These are phyloP conservation scores for Clarias laeviceps DNA, from an alignment of 2,797 vertebrate genomes.

Conservation along the genomic window DNA sequence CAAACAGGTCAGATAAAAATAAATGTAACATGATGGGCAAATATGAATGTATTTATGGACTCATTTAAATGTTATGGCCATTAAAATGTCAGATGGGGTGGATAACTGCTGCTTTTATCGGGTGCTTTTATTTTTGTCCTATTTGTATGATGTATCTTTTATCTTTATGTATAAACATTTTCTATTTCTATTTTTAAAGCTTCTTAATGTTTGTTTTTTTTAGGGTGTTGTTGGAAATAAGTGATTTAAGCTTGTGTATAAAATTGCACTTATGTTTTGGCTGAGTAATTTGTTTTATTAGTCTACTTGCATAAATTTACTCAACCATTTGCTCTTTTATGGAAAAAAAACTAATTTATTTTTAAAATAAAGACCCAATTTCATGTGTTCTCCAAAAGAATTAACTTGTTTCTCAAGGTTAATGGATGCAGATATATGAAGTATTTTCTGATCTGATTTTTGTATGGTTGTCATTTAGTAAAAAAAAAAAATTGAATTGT, in stretches of 20 bases:
- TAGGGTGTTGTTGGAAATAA: not conserved
- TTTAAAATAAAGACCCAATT: not conserved
- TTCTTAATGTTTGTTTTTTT: no score
- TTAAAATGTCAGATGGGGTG: not conserved
- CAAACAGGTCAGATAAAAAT: slow-evolving; percentile 82
- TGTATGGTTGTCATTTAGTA: not conserved
- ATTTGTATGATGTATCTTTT: not conserved
- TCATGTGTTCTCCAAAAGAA: not conserved
- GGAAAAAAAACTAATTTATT: not conserved
- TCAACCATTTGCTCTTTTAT: not conserved
- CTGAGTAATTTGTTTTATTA: not conserved
- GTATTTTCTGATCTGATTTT: not conserved
- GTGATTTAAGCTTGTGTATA: not conserved
- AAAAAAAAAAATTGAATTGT: no score
- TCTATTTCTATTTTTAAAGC: not conserved
- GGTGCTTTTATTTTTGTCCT: not conserved
- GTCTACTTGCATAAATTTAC: not conserved
- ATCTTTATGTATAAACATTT: not conserved
- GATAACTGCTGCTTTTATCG: not conserved
- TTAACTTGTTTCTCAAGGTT: not conserved
- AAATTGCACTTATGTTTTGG: not conserved
- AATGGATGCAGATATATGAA: not conserved
- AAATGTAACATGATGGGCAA: not conserved
- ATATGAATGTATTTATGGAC: not conserved
- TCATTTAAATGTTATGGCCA: not conserved